Evolutionary conservation across 2,797 vertebrate genomes (phyloP).

Genomic region (Oryzias sinensis): DNA sequence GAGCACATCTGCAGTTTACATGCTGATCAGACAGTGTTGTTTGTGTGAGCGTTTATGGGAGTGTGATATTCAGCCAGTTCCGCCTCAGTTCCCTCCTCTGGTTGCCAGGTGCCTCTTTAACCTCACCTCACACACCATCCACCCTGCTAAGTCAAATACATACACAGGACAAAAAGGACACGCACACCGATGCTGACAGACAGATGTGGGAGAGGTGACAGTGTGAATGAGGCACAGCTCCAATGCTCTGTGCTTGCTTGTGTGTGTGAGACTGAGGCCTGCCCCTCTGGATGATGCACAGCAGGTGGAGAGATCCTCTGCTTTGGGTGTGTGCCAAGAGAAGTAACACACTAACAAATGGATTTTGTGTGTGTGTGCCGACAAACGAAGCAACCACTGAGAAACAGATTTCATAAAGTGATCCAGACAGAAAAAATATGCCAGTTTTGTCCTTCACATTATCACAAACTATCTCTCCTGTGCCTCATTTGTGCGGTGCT

Average conservation of each 20-base stretch:
- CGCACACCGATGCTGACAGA: slow-evolving; percentile 36
- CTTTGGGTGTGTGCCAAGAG: slow-evolving; percentile 53
- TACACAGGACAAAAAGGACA: slow-evolving; percentile 26
- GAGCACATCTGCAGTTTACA: slow-evolving; percentile 54
- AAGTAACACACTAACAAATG: slow-evolving; percentile 25
- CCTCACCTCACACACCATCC: slow-evolving; percentile 61
- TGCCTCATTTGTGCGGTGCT: slow-evolving; percentile 66
- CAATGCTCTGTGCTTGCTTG: slow-evolving; percentile 20
- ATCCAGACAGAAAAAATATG: slow-evolving; percentile 53
- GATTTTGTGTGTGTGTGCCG: slow-evolving; percentile 9
- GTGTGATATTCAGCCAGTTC: slow-evolving; percentile 66
- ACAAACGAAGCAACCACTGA: slow-evolving; percentile 10
- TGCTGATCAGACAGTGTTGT: slow-evolving; percentile 56
- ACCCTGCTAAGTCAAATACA: slow-evolving; percentile 51
- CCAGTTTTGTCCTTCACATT: slow-evolving; percentile 71
- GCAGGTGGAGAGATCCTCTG: slow-evolving; percentile 57
- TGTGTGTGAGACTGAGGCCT: slow-evolving; percentile 35
- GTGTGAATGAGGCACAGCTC: slow-evolving; percentile 61
- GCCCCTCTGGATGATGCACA: slow-evolving; percentile 46
- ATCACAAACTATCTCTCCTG: slow-evolving; percentile 58
- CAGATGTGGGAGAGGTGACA: slow-evolving; percentile 65
- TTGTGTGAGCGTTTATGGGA: slow-evolving; percentile 36
- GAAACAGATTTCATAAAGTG: slow-evolving; percentile 37
- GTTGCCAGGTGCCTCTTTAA: slow-evolving; percentile 69
- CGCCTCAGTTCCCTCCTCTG: slow-evolving; percentile 65